These are phyloP conservation scores for Carlito syrichta DNA, from an alignment of 2,113 vertebrate species.

Conservation along the genomic window DNA sequence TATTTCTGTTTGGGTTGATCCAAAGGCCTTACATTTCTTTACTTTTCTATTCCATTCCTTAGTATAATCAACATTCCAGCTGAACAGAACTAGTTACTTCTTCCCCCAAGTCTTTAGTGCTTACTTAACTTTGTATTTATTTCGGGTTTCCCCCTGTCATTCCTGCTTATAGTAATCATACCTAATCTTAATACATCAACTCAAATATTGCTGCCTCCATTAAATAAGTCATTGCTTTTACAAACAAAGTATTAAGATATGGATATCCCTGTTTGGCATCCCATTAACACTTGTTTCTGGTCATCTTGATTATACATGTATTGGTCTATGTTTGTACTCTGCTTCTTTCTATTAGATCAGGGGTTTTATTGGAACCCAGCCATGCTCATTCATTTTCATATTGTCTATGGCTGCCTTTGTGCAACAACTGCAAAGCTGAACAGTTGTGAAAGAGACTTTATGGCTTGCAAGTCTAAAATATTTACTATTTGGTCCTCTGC, in stretches of 20 bases:
- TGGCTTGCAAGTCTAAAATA: neutral
- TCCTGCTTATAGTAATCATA: neutral
- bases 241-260: neutral
- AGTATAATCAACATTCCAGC: neutral
- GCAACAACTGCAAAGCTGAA: neutral
- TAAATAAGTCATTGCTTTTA: neutral
- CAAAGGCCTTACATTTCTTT: neutral
- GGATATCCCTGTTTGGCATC: neutral
- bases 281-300: neutral
- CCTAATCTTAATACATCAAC: neutral
- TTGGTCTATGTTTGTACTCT: neutral
- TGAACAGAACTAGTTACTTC: neutral
- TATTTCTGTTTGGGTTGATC: neutral
- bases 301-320: neutral
- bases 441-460: neutral
- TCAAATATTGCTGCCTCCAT: neutral
- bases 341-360: neutral
- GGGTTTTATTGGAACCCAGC: neutral
- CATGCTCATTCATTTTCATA: neutral
- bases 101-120: neutral
- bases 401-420: neutral
- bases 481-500: neutral
- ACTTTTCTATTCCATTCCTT: neutral
- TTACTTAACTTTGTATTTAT: neutral
- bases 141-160: neutral